Evolutionary conservation across 2,113 vertebrate genomes (phyloP), one percentile per base, ranked within the genome.

Genomic region (Procavia capensis): DNA sequence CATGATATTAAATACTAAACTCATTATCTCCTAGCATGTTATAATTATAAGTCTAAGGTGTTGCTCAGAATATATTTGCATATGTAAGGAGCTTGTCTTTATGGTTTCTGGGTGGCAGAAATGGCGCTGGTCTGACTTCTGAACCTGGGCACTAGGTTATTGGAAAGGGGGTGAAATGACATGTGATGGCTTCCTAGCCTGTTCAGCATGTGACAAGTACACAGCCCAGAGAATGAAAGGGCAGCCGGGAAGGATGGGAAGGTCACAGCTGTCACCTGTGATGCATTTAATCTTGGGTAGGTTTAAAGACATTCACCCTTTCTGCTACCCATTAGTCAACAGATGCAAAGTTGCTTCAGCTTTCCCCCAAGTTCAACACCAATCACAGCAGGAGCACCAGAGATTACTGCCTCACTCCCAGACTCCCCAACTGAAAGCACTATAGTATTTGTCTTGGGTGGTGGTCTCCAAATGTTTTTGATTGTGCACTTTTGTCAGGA

Each of bases 1-100:
- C n/a, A 3, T 41, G 96, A 85, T 97, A 97, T 54, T 54, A 97
- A 97, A 97, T 96, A 97, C 82, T 95, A 88, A 96, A 97, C 97
- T 96, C 94, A 81, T 98, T 95, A 94, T 97, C 96, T 96, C 96
- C 93, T 47, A 34, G 90, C 88, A 75, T 97, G 93, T 89, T 88
- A 70, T 92, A 97, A 97, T 97, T 97, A 95, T 83, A 86, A 88
- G 82, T 85, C 95, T 59, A 64, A 97, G 85, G 76, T 88, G 43
- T 80, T 83, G 25, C 82, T 91, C 59, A 29, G 98, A 97, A 97
- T 91, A 70, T 76, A 97, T 98, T 98, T 98, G 91, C 95, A 90
- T 97, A 85, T 59, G 94, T 95, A 94, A 96, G 96, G 78, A 97
- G 93, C 79, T 54, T 72, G 13, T 68, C 4, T 19, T 83, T 0